Evolutionary conservation across 2,797 vertebrate species (phyloP), one percentile per base, ranked within the genome.

Genomic region (Schizopygopsis pylzovi): DNA sequence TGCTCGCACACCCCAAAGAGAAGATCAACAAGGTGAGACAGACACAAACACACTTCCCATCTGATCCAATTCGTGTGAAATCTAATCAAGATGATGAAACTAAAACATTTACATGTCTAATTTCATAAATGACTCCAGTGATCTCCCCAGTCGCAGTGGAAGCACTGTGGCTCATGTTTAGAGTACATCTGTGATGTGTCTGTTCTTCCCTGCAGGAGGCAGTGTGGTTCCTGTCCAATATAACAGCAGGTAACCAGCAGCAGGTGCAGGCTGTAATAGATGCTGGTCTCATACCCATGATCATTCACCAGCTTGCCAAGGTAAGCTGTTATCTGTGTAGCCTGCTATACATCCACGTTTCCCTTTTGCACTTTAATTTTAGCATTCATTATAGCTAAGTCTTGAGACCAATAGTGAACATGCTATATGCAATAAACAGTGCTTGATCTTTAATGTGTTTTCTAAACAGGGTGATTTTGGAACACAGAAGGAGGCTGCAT

Each of bases 141-240:
- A 72, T 54, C 80, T 72, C 33, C 22, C 47, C 49, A 7, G n/a
- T 47, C 28, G 1, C 16, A 49, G 13, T n/a, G 9, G 49, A 65
- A n/a, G 28, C 3, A 1, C 15, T 15, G 9, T 20, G 45, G 10
- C 18, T 56, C 68, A 41, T 84, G 37, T 84, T 79, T 68, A 20
- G n/a, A 56, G 28, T 87, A 54, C 81, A 87, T 56, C 37, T 80
- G 68, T 78, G 25, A 71, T 86, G 81, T 41, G 20, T 89, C 80
- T 92, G 59, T 78, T 61, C 90, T 90, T 87, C 79, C 88, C 88
- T 93, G 43, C 90, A 99, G 98, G 98, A 99, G 96, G 98, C 98
- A 59, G 98, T 99, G 88, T 99, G 98, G 98, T 99, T 99, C 94
- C 94, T 99, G 92, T 99, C 98, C 95, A 99, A 99, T 93, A 99